Conservation (phyloP, 2,888 invertebrate genomes). For the Ophion costatus region DNA sequence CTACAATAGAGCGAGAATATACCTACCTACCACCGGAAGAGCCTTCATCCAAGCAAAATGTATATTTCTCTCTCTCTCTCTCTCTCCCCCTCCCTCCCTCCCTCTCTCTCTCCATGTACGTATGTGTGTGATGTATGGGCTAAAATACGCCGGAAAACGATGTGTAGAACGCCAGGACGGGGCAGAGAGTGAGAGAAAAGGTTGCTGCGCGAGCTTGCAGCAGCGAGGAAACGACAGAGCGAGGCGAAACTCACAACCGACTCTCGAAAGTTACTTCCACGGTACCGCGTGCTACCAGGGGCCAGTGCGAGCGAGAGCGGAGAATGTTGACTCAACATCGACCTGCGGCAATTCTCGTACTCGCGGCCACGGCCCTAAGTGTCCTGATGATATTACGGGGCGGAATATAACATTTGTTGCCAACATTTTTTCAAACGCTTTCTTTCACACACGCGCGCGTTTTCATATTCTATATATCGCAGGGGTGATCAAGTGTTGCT, state of each 20-base stretch:
- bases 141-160: slow-evolving; percentile 34
- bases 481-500: not conserved
- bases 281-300: slow-evolving; percentile 53
- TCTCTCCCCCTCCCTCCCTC: not conserved
- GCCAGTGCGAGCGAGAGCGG: not conserved
- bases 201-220: slow-evolving; percentile 31
- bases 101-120: not conserved
- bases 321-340: slow-evolving; percentile 46
- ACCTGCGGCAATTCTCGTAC: slow-evolving; percentile 39
- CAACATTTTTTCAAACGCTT: slow-evolving; percentile 11
- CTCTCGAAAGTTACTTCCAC: slow-evolving; percentile 58
- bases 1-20: not conserved
- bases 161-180: slow-evolving; percentile 6
- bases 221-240: slow-evolving; percentile 23
- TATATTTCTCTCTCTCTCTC: not conserved
- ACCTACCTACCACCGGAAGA: slow-evolving; percentile 8
- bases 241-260: slow-evolving; percentile 49
- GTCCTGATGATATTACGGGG: slow-evolving; percentile 57
- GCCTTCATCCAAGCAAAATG: slow-evolving; percentile 41
- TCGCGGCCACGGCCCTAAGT: slow-evolving; percentile 51
- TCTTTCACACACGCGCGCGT: not conserved
- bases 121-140: not conserved
- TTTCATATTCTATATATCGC: not conserved
- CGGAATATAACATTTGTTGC: slow-evolving; percentile 42
- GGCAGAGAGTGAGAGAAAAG: slow-evolving; percentile 3